phyloP scores from a whole-genome alignment of 2,113 vertebrate genomes.

The Nyctibius bracteatus region DNA sequence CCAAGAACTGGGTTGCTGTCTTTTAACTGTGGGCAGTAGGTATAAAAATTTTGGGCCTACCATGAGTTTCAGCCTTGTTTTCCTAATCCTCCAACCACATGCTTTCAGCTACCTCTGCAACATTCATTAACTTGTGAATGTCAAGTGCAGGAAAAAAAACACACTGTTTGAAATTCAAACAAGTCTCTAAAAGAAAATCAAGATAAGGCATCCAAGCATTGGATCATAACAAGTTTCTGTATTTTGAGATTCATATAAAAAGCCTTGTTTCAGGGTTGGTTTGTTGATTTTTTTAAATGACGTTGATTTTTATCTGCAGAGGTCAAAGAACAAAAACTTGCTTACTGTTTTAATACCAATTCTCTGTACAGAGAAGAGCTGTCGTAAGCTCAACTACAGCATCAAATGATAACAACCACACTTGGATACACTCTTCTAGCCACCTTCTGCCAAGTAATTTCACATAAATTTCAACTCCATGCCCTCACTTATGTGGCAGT shows the following conservation, averaged over 20 bases:
- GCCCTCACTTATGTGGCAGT: neutral
- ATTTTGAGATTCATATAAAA: neutral
- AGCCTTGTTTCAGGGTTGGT: neutral
- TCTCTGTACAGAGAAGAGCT: neutral
- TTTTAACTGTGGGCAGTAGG: neutral
- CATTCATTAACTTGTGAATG: neutral
- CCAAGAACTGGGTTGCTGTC: neutral
- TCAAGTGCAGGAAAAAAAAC: neutral
- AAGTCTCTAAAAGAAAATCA: neutral
- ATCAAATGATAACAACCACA: neutral
- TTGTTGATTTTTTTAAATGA: neutral
- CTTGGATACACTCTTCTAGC: neutral
- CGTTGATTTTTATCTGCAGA: constrained; percentile 17
- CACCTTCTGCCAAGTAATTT: neutral
- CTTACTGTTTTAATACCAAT: neutral
- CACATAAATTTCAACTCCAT: neutral
- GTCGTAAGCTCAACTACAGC: neutral
- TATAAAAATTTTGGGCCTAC: neutral
- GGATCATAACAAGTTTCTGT: neutral
- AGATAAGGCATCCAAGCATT: neutral
- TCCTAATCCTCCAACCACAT: neutral
- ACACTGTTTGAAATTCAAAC: constrained; percentile 43
- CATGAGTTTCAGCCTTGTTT: neutral
- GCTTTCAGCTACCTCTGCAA: neutral
- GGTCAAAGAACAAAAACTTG: constrained; percentile 1